Base-by-base conservation (phyloP, 2,888 invertebrate genomes). In the Hedya salicella region DNA sequence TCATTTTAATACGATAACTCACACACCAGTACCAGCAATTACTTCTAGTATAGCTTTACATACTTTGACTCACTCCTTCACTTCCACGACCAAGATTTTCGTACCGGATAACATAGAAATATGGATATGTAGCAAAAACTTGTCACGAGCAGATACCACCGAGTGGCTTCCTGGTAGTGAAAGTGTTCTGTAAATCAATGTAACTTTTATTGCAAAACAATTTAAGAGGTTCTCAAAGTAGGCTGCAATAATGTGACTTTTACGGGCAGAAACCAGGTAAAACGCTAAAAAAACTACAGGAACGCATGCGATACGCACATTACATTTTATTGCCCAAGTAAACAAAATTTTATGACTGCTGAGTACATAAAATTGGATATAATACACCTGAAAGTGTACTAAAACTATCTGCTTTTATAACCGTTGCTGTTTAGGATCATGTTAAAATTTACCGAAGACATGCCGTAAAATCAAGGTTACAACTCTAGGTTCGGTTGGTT, bases 321-420 rank as follows among this genome's bases (percentile, higher is more conserved):
- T 54, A 61, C 66, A 48, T 66, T 66, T 66, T 66, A 66, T 66
- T 61, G 61, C 61, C 6, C 53, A 66, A 48, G 53, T 54, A 60
- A 66, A 61, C 60, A 66, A 61, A 60, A 40, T 61, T 66, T 66
- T 66, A 66, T 49, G 66, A 16, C 53, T 9, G 14, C 17, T 13
- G 42, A 32, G 46, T 54, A 66, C 53, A 60, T 60, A 66, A 66
- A 54, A 49, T 61, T 25, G 60, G 61, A 66, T 54, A 66, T 61
- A 54, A 66, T 66, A 66, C 53, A 61, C 60, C 61, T 66, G 3
- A 66, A 65, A 49, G 30, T n/a, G 64, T 59, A 66, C 60, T 48
- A 48, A 32, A 66, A 66, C 61, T 66, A 54, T 63, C 39, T 21
- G 25, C 40, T 65, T 52, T 48, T 63, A 50, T 57, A 30, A 5